Evolutionary conservation across 2,888 invertebrate species (phyloP), one percentile per base, ranked within the genome.

Genomic region (Drosophila acutilabella): DNA sequence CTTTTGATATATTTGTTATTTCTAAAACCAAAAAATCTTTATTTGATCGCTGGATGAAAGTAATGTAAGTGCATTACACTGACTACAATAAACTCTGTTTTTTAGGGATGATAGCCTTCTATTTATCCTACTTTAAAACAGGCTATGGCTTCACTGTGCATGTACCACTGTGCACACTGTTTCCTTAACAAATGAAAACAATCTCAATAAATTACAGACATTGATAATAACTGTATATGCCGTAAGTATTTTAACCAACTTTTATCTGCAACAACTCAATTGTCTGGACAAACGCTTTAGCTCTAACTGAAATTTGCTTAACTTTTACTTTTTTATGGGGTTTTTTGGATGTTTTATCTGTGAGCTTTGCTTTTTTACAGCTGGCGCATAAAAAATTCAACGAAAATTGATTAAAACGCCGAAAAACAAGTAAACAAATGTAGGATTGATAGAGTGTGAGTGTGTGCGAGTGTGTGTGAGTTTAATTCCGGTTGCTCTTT

Each of bases 341-440:
- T 8, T 30, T 70, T 75, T 57, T 20, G 68, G 61, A 64, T 70
- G 69, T 47, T 72, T 78, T 85, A 80, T 85, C 85, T 71, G 74
- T 58, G 64, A 57, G 64, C 71, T 64, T 70, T 84, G 80, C 77
- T 75, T 70, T 84, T 84, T 81, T 75, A 78, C 77, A 81, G 80
- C 74, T 73, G 76, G 71, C 71, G 73, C 73, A 87, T 89, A 54
- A 85, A 88, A 87, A 86, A 88, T 88, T 79, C 83, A 80, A 78
- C 75, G 71, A 77, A 89, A 81, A 88, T 86, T 86, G 83, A 88
- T 79, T 79, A 88, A 86, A 88, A 84, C 74, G 81, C 75, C 72
- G 23, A 75, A 30, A 69, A 68, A 61, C 71, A 71, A 64, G 57
- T 48, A 69, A 75, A 68, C 67, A 73, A 80, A 79, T 62, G 64